These are phyloP conservation scores for Neoniphon sammara DNA, from an alignment of 2,797 vertebrate species.

Conservation along the genomic window DNA sequence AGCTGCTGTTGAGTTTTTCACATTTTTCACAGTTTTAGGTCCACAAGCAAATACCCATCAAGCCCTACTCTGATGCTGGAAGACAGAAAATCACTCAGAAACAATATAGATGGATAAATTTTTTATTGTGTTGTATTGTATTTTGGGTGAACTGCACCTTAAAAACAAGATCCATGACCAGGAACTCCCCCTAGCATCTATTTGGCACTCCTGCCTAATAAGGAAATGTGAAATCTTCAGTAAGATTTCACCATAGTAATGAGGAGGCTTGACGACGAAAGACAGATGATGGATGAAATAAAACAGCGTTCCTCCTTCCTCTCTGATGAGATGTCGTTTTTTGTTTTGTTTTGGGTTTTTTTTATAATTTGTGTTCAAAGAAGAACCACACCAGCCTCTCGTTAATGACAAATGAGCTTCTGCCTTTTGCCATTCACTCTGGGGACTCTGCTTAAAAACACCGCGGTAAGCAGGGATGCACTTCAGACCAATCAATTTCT, in stretches of 20 bases:
- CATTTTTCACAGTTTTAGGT: too few relatives aligned
- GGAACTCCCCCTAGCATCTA: not conserved
- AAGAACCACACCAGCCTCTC: not conserved
- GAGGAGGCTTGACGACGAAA: too few relatives aligned
- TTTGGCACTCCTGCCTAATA: not conserved
- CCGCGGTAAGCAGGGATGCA: conserved; percentile 15
- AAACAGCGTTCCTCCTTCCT: not conserved
- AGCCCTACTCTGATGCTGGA: too few relatives aligned
- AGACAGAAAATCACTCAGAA: too few relatives aligned
- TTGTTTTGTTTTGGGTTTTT: not conserved
- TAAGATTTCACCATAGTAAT: too few relatives aligned
- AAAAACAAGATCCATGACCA: not conserved
- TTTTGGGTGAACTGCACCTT: too few relatives aligned
- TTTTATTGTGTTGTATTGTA: too few relatives aligned
- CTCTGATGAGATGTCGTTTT: not conserved
- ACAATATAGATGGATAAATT: too few relatives aligned
- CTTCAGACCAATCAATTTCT: conserved; percentile 32
- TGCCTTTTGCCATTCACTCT: conserved; percentile 2
- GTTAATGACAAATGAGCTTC: not conserved
- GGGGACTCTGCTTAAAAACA: not conserved
- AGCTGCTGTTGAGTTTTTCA: too few relatives aligned
- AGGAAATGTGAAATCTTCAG: too few relatives aligned
- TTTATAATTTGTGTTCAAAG: not conserved
- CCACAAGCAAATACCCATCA: too few relatives aligned
- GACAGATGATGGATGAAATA: too few relatives aligned